These are phyloP conservation scores for Neofelis nebulosa DNA, from an alignment of 2,113 vertebrate species.

Conservation along the genomic window DNA sequence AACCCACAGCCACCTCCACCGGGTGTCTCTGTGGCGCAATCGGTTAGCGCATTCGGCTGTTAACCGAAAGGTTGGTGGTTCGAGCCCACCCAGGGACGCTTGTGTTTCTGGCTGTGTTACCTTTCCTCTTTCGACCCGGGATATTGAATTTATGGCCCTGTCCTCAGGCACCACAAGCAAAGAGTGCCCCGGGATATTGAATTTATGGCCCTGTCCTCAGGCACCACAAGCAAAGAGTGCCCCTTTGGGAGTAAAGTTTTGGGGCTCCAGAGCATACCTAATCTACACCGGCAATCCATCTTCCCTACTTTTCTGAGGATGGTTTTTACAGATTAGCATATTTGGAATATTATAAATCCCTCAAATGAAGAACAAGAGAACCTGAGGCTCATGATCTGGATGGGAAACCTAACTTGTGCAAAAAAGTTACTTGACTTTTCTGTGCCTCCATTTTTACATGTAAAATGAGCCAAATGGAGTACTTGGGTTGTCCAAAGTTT, in stretches of 20 bases:
- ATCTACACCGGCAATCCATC: background rate
- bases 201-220: background rate
- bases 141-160: background rate
- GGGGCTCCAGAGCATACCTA: background rate
- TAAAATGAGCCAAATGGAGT: background rate
- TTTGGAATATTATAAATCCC: background rate
- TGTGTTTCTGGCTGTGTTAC: accelerated
- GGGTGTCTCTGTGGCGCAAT: background rate
- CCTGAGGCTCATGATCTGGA: accelerated
- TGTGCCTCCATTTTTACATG: background rate
- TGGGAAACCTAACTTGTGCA: background rate
- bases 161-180: background rate
- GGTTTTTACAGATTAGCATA: background rate
- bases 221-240: background rate
- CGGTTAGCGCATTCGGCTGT: background rate
- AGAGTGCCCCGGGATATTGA: no score
- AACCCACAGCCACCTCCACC: accelerated
- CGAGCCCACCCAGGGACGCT: background rate
- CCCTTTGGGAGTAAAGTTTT: background rate
- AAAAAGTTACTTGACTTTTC: background rate
- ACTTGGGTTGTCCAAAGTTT: background rate
- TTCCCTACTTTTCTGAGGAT: background rate
- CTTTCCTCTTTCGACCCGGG: background rate
- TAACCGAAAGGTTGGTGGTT: background rate
- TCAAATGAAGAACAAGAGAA: background rate